Evolutionary conservation across 2,797 vertebrate species (phyloP), one percentile per base, ranked within the genome.

Genomic region (Eremophila alpestris): DNA sequence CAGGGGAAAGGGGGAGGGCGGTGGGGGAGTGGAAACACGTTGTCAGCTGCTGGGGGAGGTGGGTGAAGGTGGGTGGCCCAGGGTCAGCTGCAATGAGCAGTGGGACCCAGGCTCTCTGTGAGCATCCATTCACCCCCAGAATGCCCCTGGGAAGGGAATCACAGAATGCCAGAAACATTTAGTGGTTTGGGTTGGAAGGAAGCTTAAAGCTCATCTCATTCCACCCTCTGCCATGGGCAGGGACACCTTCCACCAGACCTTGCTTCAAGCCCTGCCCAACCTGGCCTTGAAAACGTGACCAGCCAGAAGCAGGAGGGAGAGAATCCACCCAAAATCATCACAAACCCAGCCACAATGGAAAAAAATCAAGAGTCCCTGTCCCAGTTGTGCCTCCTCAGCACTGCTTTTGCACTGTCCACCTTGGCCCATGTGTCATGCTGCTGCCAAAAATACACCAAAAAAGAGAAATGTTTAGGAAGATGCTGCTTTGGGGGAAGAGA

Each of bases 331-430:
- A 11, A 69, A 87, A 78, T 23, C 41, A 36, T 14, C 70, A 54
- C 74, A 52, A 34, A 70, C 12, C 4, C 69, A 40, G 60, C 0
- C 7, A 58, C 11, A 80, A 65, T 14, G 45, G 54, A 63, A 10
- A 36, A 77, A 91, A 82, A 70, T 36, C 55, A 29, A 26, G 32
- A 22, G 43, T 10, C 65, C 43, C 3, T 29, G 67, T 19, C 51
- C 21, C 3, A 14, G n/a, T 1, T 1, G 1, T 41, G 64, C 12
- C 43, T 22, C 51, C 54, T 22, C 18, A n/a, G 10, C 20, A 21
- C 17, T 0, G 14, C 38, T 79, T 73, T 46, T 65, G 34, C 59
- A 87, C 38, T 10, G 49, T 23, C 48, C 68, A 55, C 40, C 49
- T 54, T 20, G 48, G n/a, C 34, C 65, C 5, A 1, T 9, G 60